A percentile compares a stretch with the other conserved stretches of the same genome.
Conservation (phyloP, 2,113 vertebrate species). For the Rissa tridactyla region DNA sequence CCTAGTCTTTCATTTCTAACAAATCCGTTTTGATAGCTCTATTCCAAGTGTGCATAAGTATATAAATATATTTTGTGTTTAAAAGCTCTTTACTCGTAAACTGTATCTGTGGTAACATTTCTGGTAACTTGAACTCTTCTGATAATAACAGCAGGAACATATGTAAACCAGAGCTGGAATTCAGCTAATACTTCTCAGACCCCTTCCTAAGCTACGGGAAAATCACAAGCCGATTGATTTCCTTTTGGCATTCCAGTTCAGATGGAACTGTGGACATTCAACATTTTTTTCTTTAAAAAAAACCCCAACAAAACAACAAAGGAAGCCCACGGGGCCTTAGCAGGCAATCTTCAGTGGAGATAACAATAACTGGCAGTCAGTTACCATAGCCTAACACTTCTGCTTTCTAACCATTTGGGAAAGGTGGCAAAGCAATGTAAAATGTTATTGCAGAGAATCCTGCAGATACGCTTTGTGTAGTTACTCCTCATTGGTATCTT, state of each 20-base stretch:
- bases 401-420: background rate
- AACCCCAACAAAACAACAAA: background rate
- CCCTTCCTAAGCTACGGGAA: background rate
- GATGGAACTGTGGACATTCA: background rate
- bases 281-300: background rate
- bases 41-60: background rate
- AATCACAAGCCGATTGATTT: background rate
- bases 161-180: background rate
- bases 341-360: background rate
- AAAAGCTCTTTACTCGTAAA: background rate
- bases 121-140: background rate
- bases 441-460: background rate
- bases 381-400: background rate
- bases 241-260: background rate
- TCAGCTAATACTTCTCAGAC: background rate
- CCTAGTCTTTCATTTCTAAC: background rate
- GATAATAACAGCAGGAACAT: background rate
- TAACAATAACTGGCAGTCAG: background rate
- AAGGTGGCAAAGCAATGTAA: background rate
- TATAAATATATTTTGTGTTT: background rate
- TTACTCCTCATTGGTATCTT: background rate
- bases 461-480: background rate
- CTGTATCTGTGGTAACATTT: background rate
- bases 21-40: background rate
- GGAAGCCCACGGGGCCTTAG: background rate